These are phyloP conservation scores for Hypanus sabinus DNA, from an alignment of 2,113 vertebrate genomes.

Conservation along the genomic window DNA sequence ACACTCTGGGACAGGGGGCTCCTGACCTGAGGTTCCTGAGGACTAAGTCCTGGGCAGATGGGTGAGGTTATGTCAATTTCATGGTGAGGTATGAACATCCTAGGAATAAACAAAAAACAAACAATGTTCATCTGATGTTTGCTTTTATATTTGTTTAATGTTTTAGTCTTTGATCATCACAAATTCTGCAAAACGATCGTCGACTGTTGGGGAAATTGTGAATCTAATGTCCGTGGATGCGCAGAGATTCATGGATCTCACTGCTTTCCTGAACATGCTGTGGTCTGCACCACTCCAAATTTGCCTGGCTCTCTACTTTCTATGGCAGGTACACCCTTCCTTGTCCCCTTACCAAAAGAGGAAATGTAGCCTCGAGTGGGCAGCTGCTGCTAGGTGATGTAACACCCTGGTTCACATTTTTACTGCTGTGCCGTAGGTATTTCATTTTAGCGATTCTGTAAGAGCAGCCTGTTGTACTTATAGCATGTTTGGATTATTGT, in stretches of 20 bases:
- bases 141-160: not conserved
- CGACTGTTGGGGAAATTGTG: constrained; percentile 85
- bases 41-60: not conserved
- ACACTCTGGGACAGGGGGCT: not conserved
- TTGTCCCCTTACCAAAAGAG: not conserved
- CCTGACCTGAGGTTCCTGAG: no score
- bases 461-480: no score
- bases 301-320: constrained; percentile 80
- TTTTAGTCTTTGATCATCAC: constrained; percentile 80
- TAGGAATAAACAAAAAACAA: not conserved
- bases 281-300: constrained; percentile 96
- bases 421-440: no score
- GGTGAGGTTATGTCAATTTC: not conserved
- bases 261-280: constrained; percentile 80
- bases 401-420: no score
- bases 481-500: no score
- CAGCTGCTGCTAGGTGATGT: no score
- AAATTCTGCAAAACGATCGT: constrained; percentile 77
- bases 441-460: no score
- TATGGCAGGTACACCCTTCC: constrained; percentile 74
- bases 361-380: not conserved
- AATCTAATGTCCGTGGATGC: constrained; percentile 96
- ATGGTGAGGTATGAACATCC: not conserved
- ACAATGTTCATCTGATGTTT: not conserved
- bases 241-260: constrained; percentile 81